Percentiles rank a stretch among this genome's conserved stretches.
Evolutionary conservation across 1,140 invertebrate genomes (phyloP).

Genomic region (Drosophila elegans): DNA sequence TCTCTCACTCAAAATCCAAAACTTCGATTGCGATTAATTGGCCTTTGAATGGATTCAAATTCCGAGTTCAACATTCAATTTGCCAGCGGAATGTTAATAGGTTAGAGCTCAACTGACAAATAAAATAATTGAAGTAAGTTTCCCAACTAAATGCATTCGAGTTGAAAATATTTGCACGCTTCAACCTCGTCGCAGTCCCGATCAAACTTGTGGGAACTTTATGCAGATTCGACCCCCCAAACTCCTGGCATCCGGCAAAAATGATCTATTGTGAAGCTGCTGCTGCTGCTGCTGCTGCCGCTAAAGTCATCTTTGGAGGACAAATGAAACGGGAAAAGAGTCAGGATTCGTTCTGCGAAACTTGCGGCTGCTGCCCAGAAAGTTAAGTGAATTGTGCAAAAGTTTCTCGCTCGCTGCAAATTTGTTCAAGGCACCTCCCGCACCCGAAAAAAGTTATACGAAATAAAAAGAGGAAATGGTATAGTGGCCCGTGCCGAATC

Average conservation of each 20-base stretch:
- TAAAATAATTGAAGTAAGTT: slow-evolving; percentile 55
- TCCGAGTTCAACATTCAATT: slow-evolving; percentile 11
- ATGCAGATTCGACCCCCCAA: slow-evolving; percentile 16
- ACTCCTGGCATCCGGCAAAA: slow-evolving; percentile 1
- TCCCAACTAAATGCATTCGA: slow-evolving; percentile 55
- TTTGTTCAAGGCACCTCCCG: slow-evolving; percentile 56
- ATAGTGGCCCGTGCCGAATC: slow-evolving; percentile 5
- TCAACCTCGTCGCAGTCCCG: slow-evolving; percentile 19
- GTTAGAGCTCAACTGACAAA: slow-evolving; percentile 55
- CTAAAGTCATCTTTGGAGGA: slow-evolving; percentile 27
- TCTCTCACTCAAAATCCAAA: neutral
- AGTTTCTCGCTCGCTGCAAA: slow-evolving; percentile 73
- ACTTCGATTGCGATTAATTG: slow-evolving; percentile 7
- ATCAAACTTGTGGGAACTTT: slow-evolving; percentile 46
- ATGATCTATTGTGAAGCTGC: slow-evolving; percentile 64
- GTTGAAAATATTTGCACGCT: slow-evolving; percentile 64
- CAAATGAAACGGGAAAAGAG: slow-evolving; percentile 48
- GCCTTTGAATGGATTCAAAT: slow-evolving; percentile 13
- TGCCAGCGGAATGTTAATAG: slow-evolving; percentile 47
- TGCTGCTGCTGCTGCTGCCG: slow-evolving; percentile 3
- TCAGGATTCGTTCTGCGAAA: slow-evolving; percentile 46
- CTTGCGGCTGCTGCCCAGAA: slow-evolving; percentile 66
- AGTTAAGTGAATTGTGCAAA: slow-evolving; percentile 82
- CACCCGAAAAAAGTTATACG: slow-evolving; percentile 61
- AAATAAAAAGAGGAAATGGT: slow-evolving; percentile 8